A percentile compares a stretch with the other conserved stretches of the same genome.
These are phyloP conservation scores for Therioaphis trifolii DNA, from an alignment of 2,888 invertebrate genomes.

Conservation along the genomic window DNA sequence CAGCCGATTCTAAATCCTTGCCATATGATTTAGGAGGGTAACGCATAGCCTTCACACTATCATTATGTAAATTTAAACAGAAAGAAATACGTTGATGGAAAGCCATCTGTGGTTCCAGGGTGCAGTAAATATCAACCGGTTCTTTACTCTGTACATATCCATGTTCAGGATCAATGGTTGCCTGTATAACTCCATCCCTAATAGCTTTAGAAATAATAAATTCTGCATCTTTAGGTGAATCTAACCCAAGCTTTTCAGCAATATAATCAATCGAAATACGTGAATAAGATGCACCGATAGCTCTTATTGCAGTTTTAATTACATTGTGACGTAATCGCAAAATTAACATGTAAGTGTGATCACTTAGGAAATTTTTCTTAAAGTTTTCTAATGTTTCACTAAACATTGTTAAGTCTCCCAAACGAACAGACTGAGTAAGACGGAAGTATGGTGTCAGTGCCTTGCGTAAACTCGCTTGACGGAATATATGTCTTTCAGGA, in stretches of 20 bases:
- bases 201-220: constrained; percentile 99
- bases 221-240: constrained; percentile 97
- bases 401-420: constrained; percentile 94
- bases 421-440: constrained; percentile 94
- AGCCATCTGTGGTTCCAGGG: constrained; percentile 93
- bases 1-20: constrained; percentile 96
- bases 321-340: constrained; percentile 97
- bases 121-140: constrained; percentile 95
- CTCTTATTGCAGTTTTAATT: constrained; percentile 96
- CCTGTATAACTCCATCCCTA: constrained; percentile 98
- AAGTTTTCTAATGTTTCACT: constrained; percentile 92
- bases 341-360: constrained; percentile 96
- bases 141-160: constrained; percentile 98
- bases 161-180: constrained; percentile 93
- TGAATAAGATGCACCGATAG: constrained; percentile 96
- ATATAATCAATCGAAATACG: constrained; percentile 95
- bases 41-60: constrained; percentile 99
- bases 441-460: constrained; percentile 96
- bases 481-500: constrained; percentile 94
- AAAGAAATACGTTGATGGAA: constrained; percentile 98
- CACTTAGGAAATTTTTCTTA: constrained; percentile 90
- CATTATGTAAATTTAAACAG: constrained; percentile 97
- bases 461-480: constrained; percentile 88
- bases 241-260: constrained; percentile 91
- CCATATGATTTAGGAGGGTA: constrained; percentile 99